Percentiles rank a stretch among this genome's conserved stretches.
Conservation (phyloP, 2,113 vertebrate genomes). For the Ascaphus truei region DNA sequence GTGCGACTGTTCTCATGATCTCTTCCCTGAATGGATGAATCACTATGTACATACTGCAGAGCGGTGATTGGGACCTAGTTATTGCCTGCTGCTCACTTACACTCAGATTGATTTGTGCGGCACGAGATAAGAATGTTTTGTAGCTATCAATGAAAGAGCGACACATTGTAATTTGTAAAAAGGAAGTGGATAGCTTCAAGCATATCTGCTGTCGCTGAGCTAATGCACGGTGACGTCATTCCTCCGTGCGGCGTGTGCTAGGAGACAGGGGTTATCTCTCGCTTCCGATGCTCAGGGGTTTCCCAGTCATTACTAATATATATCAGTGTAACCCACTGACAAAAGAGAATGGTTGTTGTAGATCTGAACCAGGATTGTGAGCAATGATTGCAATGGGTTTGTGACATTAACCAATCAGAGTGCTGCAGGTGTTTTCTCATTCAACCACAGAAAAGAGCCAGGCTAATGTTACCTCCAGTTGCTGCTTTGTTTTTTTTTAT, state of each 20-base stretch:
- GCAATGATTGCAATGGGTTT: not conserved
- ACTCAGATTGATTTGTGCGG: slow-evolving; percentile 27
- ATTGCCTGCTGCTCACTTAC: slow-evolving; percentile 21
- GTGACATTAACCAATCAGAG: not conserved
- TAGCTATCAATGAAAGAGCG: slow-evolving; percentile 15
- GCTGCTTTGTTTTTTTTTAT: no score
- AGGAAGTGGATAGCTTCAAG: slow-evolving; percentile 20
- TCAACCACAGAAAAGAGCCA: not conserved
- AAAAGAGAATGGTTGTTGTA: not conserved
- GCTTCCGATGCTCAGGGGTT: not conserved
- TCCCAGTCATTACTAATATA: slow-evolving; percentile 11
- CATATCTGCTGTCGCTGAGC: slow-evolving; percentile 18
- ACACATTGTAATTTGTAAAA: slow-evolving; percentile 13
- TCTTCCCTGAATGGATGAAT: not conserved
- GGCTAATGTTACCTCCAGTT: no score
- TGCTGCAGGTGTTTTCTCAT: not conserved
- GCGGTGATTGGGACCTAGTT: slow-evolving; percentile 6
- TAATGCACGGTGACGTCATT: slow-evolving; percentile 29
- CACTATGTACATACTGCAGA: slow-evolving; percentile 21
- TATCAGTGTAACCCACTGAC: slow-evolving; percentile 1
- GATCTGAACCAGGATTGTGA: not conserved
- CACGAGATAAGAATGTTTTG: slow-evolving; percentile 19
- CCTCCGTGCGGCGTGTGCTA: slow-evolving; percentile 8
- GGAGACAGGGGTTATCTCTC: slow-evolving; percentile 19
- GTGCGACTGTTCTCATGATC: not conserved